phyloP scores from a whole-genome alignment of 2,113 vertebrate genomes.

The Piaya cayana region DNA sequence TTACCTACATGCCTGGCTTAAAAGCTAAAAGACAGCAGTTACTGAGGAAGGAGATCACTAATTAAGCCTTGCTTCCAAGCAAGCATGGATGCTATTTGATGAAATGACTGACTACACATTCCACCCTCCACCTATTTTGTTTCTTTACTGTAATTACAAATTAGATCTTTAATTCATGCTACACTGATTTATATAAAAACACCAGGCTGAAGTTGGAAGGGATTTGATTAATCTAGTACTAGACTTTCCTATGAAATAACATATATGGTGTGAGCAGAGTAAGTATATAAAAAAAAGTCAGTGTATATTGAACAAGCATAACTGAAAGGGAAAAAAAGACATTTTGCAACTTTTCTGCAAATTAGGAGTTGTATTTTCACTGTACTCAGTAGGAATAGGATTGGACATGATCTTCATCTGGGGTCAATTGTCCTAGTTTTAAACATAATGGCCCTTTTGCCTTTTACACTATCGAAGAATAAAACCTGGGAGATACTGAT shows the following conservation, averaged over 20 bases:
- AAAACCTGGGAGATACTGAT: neutral
- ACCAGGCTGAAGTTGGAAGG: neutral
- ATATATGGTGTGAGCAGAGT: neutral
- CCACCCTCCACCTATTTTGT: neutral
- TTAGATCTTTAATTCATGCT: neutral
- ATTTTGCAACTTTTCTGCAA: neutral
- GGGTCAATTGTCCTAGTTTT: neutral
- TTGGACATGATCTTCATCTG: neutral
- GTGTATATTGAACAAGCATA: neutral
- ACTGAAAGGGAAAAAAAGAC: neutral
- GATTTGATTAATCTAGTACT: constrained; percentile 35
- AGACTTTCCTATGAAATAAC: constrained; percentile 18
- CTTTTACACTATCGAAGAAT: neutral
- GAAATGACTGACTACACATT: neutral
- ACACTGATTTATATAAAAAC: constrained; percentile 31
- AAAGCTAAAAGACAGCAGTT: neutral
- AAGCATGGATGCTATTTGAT: neutral
- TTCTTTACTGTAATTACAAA: constrained; percentile 1
- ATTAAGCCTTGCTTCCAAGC: neutral
- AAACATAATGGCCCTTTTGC: neutral
- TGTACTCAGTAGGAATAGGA: neutral
- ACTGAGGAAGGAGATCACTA: neutral
- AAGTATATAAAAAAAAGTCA: constrained; percentile 5
- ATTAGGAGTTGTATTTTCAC: neutral
- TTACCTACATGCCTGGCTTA: neutral